phyloP scores from a whole-genome alignment of 2,113 vertebrate genomes.

The Coptodon bakossiorum region DNA sequence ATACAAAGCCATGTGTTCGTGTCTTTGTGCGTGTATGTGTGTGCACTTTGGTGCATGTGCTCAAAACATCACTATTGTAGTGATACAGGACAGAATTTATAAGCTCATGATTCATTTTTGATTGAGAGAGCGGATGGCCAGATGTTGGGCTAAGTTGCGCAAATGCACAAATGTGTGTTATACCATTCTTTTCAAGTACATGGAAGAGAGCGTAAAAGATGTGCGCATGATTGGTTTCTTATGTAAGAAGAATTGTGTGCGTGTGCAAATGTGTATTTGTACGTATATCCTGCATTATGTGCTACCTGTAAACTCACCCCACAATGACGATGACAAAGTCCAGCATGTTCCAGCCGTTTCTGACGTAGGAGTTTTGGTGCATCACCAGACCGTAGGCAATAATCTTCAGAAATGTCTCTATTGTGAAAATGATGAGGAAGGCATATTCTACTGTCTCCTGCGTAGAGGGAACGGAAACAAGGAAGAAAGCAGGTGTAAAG shows the following conservation, averaged over 20 bases:
- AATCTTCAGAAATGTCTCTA: slow-evolving; percentile 99
- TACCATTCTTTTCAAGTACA: not conserved
- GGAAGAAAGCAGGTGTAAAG: not conserved
- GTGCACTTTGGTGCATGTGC: not conserved
- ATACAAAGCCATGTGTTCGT: not conserved
- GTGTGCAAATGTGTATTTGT: not conserved
- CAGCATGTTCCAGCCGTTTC: slow-evolving; percentile 99
- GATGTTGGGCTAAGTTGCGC: not conserved
- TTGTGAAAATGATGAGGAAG: slow-evolving; percentile 99
- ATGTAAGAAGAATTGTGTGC: not conserved
- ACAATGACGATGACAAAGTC: slow-evolving; percentile 99
- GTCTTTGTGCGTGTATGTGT: not conserved
- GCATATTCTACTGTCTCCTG: slow-evolving; percentile 99
- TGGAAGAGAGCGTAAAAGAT: not conserved
- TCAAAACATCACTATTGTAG: not conserved
- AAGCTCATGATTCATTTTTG: not conserved
- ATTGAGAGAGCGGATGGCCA: not conserved
- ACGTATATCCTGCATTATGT: not conserved
- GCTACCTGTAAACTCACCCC: slow-evolving; percentile 79
- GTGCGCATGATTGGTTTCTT: not conserved
- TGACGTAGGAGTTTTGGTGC: slow-evolving; percentile 95
- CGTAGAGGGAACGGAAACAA: not conserved
- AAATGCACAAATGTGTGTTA: not conserved
- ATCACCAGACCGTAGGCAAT: slow-evolving; percentile 98
- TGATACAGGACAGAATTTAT: not conserved